Evolutionary conservation across 2,888 invertebrate species (phyloP).

Genomic region (Aphrophora alni): DNA sequence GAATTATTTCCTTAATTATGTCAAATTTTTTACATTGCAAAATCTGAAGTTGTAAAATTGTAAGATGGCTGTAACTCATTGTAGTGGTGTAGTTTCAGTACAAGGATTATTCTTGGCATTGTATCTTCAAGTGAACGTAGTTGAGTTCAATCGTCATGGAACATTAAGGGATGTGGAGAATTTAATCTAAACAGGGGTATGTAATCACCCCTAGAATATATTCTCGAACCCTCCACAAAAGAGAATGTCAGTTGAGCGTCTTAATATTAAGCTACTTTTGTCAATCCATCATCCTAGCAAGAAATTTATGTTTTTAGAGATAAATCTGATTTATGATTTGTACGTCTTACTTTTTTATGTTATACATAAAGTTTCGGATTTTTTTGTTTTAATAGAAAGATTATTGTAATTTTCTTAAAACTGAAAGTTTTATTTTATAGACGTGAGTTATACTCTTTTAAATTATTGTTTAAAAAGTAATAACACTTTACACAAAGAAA

Average conservation of each 20-base stretch:
- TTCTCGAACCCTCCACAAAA: neutral
- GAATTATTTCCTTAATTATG: too few species aligned
- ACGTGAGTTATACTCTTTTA: too few species aligned
- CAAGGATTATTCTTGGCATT: neutral
- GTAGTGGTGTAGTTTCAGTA: neutral
- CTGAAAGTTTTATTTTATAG: too few species aligned
- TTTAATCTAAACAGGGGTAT: neutral
- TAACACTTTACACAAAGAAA: too few species aligned
- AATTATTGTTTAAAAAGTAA: too few species aligned
- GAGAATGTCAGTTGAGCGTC: neutral
- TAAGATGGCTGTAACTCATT: neutral
- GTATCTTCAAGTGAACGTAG: neutral
- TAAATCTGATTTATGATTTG: neutral
- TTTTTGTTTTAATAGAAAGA: too few species aligned
- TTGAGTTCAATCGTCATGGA: neutral
- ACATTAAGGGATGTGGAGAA: neutral
- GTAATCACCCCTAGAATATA: neutral
- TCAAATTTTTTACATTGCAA: too few species aligned
- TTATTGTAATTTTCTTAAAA: too few species aligned
- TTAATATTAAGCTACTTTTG: neutral
- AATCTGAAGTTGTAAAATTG: too few species aligned
- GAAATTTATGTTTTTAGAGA: neutral
- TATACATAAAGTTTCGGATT: too few species aligned
- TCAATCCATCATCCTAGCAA: neutral
- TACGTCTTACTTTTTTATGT: too few species aligned